Base-by-base conservation (phyloP, 2,888 invertebrate species). In the Ptychoptera contaminata region DNA sequence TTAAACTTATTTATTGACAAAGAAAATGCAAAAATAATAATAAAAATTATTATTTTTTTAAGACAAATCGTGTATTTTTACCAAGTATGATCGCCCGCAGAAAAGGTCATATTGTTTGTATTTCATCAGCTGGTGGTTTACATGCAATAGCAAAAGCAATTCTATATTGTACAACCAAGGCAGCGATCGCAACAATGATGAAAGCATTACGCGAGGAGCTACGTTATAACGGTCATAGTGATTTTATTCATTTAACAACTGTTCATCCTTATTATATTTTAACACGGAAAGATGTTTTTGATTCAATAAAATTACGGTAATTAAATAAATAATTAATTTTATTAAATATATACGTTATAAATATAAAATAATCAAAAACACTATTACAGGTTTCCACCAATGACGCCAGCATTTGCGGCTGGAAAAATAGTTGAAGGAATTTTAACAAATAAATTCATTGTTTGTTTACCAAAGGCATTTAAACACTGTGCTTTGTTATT, bases 111-210 rank as follows among this genome's bases (percentile, higher is more conserved):
- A 60, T 69, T 49, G 64, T 68, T 10, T 65, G 65, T 10, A 63
- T 68, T 8, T 62, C 65, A 2, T 67, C 68, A 3, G 23, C 23
- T 5, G 23, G 23, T 23, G 23, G 23, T 7, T 11, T 32, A 11
- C 32, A 32, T 32, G 6, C 57, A 16, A 51, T 57, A 53, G 67
- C 62, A 40, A 62, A 56, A 45, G 66, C 56, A 47, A 58, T 51
- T 9, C 58, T 65, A 34, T 69, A 69, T 50, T 60, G 63, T 2
- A 63, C 68, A 32, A 65, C 68, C 10, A 69, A 69, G 51, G 67
- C 61, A 51, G 69, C 62, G 12, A 63, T 68, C 35, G 55, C 62
- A 44, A 69, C 67, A 37, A 62, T 68, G 42, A 67, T 67, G 65
- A 48, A 49, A 3, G 52, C 52, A 11, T 45, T 57, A 29, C 35